These are phyloP conservation scores for Molanna angustata DNA, from an alignment of 2,888 invertebrate genomes.

Conservation along the genomic window DNA sequence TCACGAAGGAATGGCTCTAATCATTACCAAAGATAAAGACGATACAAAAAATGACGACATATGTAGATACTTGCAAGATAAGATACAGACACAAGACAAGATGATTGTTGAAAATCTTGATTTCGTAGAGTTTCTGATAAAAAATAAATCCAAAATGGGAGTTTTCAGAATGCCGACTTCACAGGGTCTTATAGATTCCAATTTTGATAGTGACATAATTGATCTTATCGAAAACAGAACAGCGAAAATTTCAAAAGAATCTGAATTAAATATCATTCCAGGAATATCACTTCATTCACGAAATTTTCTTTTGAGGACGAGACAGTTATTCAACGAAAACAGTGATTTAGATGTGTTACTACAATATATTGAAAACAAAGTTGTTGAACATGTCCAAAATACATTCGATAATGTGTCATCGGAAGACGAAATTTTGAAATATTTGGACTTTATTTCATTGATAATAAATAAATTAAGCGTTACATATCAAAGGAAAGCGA, in stretches of 20 bases:
- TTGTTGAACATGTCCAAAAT: too few relatives aligned
- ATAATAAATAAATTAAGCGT: neutral
- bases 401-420: too few relatives aligned
- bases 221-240: too few relatives aligned
- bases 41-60: constrained; percentile 1
- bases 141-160: neutral
- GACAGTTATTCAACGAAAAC: too few relatives aligned
- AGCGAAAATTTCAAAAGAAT: too few relatives aligned
- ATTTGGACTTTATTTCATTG: too few relatives aligned
- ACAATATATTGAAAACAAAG: too few relatives aligned
- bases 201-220: too few relatives aligned
- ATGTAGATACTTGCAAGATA: neutral
- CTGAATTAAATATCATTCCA: neutral
- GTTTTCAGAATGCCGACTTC: neutral
- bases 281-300: too few relatives aligned
- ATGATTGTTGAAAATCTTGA: neutral
- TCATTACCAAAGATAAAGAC: constrained; percentile 1
- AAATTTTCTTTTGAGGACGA: too few relatives aligned
- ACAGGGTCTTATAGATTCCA: neutral
- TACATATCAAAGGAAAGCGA: neutral
- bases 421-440: too few relatives aligned
- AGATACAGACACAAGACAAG: neutral
- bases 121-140: neutral
- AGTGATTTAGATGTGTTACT: too few relatives aligned
- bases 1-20: neutral